Evolutionary conservation across 2,797 vertebrate genomes (phyloP), one percentile per base, ranked within the genome.

Genomic region (Coregonus sp.): DNA sequence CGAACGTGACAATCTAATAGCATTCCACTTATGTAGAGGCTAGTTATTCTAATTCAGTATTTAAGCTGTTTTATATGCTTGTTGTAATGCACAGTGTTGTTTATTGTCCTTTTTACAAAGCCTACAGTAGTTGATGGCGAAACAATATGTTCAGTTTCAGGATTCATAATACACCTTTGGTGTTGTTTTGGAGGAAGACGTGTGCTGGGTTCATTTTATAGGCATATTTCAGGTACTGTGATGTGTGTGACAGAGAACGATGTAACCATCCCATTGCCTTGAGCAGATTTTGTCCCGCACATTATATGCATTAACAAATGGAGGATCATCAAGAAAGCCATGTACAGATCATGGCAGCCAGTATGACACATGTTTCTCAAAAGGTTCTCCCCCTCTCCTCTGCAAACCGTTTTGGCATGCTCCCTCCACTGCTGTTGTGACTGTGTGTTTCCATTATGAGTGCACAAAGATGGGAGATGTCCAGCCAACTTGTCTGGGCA

Each of bases 371-470:
- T 20, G 47, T 47, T 47, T 35, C 72, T 75, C 71, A 35, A 4
- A 18, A 56, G 50, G 52, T 47, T 47, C 40, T 47, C 40, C 40
- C 40, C 9, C 40, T 47, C 40, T 12, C 40, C 59, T 73, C 20
- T 18, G 50, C 78, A 47, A 83, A 89, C 92, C 51, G 33, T 90
- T 89, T 86, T 33, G 6, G 65, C 86, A 47, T 51, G 85, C 84
- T 86, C 72, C 11, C 9, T 20, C 40, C 12, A 47, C n/a, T 1
- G 35, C 33, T 20, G 40, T 47, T 47, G 40, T 61, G 52, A 54
- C 31, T 16, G 18, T 6, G 15, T 51, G 12, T 84, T 86, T 82
- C 85, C 81, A 86, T 85, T 85, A 76, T 79, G 71, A 20, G 54
- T 50, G 52, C 54, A 80, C 80, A 85, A 86, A 80, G 75, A 71